Conservation (phyloP, 1,140 invertebrate genomes). For the Drosophila littoralis region DNA sequence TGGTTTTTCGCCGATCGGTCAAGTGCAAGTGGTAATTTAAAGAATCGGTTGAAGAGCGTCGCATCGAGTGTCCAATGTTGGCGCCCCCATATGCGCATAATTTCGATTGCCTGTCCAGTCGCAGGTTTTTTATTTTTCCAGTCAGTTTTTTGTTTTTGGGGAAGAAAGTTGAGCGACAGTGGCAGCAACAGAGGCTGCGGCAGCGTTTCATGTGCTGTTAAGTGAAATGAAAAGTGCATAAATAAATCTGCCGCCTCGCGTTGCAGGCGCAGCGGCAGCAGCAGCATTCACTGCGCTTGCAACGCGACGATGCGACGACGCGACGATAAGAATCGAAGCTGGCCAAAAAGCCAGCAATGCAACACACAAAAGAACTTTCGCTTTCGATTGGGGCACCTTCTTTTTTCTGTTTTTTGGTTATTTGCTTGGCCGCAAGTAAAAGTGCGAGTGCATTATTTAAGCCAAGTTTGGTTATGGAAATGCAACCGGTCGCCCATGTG, state of each 20-base stretch:
- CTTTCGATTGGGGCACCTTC: conserved; percentile 60
- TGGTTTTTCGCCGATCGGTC: conserved; percentile 57
- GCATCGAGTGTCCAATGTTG: conserved; percentile 66
- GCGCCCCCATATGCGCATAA: conserved; percentile 73
- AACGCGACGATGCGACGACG: conserved; percentile 4
- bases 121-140: no score
- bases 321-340: conserved; percentile 74
- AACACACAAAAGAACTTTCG: conserved; percentile 80
- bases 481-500: conserved; percentile 71
- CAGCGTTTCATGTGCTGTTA: conserved; percentile 73
- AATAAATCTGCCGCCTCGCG: conserved; percentile 69
- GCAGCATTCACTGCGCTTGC: conserved; percentile 17
- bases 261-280: conserved; percentile 22
- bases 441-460: conserved; percentile 76
- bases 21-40: conserved; percentile 82
- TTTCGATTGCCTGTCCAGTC: conserved; percentile 42
- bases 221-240: conserved; percentile 83
- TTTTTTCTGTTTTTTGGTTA: conserved; percentile 31
- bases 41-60: conserved; percentile 61
- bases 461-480: conserved; percentile 78
- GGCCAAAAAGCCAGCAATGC: conserved; percentile 39
- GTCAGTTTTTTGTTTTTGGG: conserved; percentile 5
- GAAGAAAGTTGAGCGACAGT: conserved; percentile 65
- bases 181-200: conserved; percentile 26
- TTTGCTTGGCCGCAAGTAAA: conserved; percentile 57